These are phyloP conservation scores for Tryphoninae sp. DNA, from an alignment of 2,888 invertebrate species.

Conservation along the genomic window DNA sequence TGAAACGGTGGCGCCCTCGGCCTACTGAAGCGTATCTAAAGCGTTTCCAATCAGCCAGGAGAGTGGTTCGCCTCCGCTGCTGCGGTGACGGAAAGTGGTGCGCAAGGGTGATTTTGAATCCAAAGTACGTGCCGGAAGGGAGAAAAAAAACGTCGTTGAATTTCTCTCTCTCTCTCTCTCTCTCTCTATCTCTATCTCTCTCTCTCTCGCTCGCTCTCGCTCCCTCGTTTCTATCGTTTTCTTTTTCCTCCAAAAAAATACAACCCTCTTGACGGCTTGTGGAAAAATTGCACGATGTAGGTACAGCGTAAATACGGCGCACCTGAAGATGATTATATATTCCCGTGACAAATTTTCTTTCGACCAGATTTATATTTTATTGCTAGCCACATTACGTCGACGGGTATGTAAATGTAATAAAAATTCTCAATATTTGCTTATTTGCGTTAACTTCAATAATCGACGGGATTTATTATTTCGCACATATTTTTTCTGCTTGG, in stretches of 20 bases:
- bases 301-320: not conserved
- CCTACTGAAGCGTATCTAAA: constrained; percentile 57
- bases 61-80: constrained; percentile 40
- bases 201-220: not conserved
- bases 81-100: constrained; percentile 46
- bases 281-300: not conserved
- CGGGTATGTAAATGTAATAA: too few species aligned
- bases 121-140: constrained; percentile 40
- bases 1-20: constrained; percentile 42
- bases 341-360: not conserved
- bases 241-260: not conserved
- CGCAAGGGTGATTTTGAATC: constrained; percentile 59
- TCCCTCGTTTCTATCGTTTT: too few species aligned
- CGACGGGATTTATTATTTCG: too few species aligned
- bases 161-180: not conserved
- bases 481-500: too few species aligned
- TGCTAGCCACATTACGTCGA: not conserved
- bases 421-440: too few species aligned
- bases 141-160: constrained; percentile 3
- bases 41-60: constrained; percentile 63
- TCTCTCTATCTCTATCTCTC: too few species aligned
- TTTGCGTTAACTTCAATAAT: too few species aligned
- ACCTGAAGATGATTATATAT: not conserved
- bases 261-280: not conserved
- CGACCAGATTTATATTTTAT: not conserved